Conservation (phyloP, 2,797 vertebrate species). For the Phataginus tetradactyla region DNA sequence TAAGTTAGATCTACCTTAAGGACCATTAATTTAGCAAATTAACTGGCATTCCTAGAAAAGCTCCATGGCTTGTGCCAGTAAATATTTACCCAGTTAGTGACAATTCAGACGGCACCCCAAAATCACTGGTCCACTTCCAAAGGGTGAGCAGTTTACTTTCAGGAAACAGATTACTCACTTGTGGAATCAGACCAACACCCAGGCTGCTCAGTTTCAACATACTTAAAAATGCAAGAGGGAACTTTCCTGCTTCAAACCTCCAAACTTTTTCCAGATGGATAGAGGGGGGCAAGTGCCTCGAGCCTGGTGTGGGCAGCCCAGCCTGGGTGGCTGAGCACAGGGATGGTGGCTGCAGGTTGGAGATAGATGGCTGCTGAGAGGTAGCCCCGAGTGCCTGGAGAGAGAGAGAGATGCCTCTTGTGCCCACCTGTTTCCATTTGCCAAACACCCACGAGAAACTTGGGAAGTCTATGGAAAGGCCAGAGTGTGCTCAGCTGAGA, state of each 20-base stretch:
- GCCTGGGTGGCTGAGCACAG: accelerated
- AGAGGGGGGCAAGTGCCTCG: accelerated
- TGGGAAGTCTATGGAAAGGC: background rate
- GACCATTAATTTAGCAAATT: conserved; percentile 46
- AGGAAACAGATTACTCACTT: conserved; percentile 70
- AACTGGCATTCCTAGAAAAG: conserved; percentile 70
- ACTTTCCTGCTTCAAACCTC: background rate
- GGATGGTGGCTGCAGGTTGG: too few relatives aligned
- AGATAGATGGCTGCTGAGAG: background rate
- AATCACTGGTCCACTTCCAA: conserved; percentile 50
- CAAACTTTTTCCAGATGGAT: conserved; percentile 66
- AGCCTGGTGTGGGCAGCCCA: background rate
- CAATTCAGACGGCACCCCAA: conserved; percentile 31
- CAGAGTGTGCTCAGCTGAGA: background rate
- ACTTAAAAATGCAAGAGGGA: conserved; percentile 60
- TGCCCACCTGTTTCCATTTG: background rate
- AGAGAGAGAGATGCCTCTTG: background rate
- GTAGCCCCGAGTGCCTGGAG: background rate
- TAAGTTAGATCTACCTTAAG: background rate
- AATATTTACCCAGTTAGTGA: conserved; percentile 57
- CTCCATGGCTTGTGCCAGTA: background rate
- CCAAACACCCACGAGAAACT: background rate
- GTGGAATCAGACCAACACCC: conserved; percentile 67
- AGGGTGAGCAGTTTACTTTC: conserved; percentile 62
- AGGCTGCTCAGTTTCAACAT: conserved; percentile 48